Conservation (phyloP, 2,113 vertebrate species). For the Spizaetus ornatus region DNA sequence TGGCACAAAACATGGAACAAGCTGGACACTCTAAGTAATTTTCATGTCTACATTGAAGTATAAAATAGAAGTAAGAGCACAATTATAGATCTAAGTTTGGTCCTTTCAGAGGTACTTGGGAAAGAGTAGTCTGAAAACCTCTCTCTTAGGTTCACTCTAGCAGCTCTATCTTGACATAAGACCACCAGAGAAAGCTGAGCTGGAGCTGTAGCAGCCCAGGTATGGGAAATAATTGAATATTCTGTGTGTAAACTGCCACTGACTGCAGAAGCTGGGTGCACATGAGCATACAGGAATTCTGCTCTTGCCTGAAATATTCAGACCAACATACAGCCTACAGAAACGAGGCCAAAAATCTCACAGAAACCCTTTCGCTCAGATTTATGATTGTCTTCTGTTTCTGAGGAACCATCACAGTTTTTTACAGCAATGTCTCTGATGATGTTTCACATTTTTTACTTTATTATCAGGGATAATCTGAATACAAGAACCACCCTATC, state of each 20-base stretch:
- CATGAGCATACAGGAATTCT: background rate
- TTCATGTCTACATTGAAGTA: background rate
- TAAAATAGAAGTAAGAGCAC: background rate
- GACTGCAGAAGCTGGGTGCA: background rate
- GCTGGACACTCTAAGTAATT: background rate
- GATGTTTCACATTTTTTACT: background rate
- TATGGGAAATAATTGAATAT: background rate
- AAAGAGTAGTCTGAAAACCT: background rate
- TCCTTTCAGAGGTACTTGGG: background rate
- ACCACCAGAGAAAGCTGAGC: background rate
- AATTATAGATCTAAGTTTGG: background rate
- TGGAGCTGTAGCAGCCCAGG: background rate
- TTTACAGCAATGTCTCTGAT: background rate
- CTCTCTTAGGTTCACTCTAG: background rate
- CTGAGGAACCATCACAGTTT: rapidly evolving
- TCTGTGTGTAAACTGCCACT: background rate
- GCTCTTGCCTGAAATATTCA: background rate
- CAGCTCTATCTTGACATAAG: background rate
- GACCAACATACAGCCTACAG: background rate
- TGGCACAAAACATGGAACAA: background rate
- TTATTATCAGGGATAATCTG: background rate
- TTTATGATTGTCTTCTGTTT: background rate
- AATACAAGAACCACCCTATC: background rate
- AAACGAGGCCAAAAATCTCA: background rate
- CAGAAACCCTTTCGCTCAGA: background rate